phyloP scores from a whole-genome alignment of 2,113 vertebrate genomes.

The Sylvia atricapilla region DNA sequence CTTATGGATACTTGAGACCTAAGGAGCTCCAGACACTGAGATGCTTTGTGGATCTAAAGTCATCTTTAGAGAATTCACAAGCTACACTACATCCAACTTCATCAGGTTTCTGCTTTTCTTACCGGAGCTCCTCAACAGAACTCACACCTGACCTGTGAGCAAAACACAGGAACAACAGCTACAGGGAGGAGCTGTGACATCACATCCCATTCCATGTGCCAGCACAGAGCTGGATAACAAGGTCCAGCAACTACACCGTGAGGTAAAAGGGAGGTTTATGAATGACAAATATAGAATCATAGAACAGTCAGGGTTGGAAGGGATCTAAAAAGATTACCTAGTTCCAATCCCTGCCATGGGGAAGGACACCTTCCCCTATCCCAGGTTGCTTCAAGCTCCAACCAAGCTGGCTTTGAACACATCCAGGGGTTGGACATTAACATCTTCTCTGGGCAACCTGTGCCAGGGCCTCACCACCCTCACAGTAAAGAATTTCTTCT shows the following conservation, averaged over 20 bases:
- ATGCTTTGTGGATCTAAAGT: not conserved
- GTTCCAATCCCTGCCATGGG: not conserved
- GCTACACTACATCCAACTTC: fast-evolving
- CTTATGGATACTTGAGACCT: not conserved
- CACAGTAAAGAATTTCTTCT: not conserved
- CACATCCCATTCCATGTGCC: not conserved
- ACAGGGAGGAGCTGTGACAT: not conserved
- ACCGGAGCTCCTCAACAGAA: not conserved
- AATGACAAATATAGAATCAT: not conserved
- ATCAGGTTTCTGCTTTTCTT: not conserved
- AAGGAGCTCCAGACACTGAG: not conserved
- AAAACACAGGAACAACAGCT: not conserved
- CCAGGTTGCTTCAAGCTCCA: not conserved
- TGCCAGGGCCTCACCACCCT: not conserved
- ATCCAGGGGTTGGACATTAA: not conserved
- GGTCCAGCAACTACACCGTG: not conserved
- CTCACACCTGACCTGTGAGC: not conserved
- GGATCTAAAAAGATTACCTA: not conserved
- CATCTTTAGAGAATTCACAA: not conserved
- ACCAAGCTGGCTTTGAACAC: not conserved
- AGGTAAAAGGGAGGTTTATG: not conserved
- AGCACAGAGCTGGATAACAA: not conserved
- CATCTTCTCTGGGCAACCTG: not conserved
- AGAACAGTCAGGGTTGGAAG: not conserved
- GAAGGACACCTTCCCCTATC: not conserved